These are phyloP conservation scores for Halictus ligatus DNA, from an alignment of 2,888 invertebrate genomes.

Conservation along the genomic window DNA sequence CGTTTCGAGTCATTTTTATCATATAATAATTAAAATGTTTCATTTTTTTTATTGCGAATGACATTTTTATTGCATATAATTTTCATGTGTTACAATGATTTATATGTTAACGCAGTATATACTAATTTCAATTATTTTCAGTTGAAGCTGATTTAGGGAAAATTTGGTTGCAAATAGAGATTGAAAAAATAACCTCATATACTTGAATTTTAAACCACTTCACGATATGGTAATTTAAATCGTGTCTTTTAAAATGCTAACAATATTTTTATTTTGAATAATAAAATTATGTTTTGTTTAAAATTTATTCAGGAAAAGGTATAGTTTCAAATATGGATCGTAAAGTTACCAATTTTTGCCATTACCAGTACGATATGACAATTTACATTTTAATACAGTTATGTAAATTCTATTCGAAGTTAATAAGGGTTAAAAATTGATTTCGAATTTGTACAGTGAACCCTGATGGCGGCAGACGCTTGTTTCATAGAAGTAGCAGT, in stretches of 20 bases:
- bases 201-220: no score
- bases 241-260: background rate
- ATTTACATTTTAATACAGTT: no score
- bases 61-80: background rate
- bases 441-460: background rate
- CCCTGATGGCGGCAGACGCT: background rate
- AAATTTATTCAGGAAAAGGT: background rate
- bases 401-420: no score
- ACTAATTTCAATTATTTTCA: background rate
- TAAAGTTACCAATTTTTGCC: no score
- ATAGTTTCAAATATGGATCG: no score
- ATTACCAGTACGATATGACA: no score
- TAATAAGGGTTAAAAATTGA: background rate
- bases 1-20: background rate
- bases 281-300: background rate
- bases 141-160: background rate
- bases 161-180: background rate
- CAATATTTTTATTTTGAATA: background rate
- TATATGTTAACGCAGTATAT: background rate
- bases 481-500: slow-evolving; percentile 13
- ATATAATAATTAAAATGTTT: background rate
- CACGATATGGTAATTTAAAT: no score
- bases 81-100: background rate
- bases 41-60: background rate
- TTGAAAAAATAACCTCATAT: background rate